Evolutionary conservation across 2,113 vertebrate species (phyloP).

Genomic region (Piaya cayana): DNA sequence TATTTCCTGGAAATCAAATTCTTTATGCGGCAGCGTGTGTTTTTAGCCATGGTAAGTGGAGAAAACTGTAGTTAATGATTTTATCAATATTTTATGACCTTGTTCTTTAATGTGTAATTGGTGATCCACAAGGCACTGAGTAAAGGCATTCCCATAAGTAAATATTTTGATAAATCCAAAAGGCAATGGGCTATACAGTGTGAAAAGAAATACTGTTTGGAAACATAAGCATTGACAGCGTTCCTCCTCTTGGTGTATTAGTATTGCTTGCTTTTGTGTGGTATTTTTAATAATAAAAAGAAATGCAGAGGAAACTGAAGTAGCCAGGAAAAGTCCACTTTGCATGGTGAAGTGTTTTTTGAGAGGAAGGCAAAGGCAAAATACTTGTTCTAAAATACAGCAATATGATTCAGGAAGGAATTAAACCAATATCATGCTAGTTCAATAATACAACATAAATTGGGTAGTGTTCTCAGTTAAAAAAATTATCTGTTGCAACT

Average conservation of each 20-base stretch:
- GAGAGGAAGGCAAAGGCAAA: not conserved
- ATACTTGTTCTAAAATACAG: not conserved
- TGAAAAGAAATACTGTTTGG: not conserved
- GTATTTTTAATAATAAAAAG: not conserved
- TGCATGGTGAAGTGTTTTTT: not conserved
- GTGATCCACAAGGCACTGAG: conserved; percentile 16
- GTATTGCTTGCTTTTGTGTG: not conserved
- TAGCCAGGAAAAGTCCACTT: not conserved
- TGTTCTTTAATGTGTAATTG: conserved; percentile 46
- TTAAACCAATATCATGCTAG: not conserved
- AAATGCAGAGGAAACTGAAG: not conserved
- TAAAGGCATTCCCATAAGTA: conserved; percentile 31
- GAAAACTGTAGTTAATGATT: conserved; percentile 60
- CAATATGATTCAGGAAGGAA: not conserved
- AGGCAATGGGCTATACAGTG: not conserved
- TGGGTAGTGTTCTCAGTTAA: not conserved
- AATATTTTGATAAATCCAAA: conserved; percentile 50
- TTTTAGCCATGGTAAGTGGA: conserved; percentile 42
- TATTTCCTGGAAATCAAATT: conserved; percentile 50
- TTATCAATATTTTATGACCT: conserved; percentile 65
- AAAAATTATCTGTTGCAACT: not conserved
- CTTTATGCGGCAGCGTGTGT: conserved; percentile 20
- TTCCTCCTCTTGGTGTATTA: not conserved
- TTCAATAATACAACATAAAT: not conserved
- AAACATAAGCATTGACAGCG: not conserved